A percentile compares a stretch with the other conserved stretches of the same genome.
phyloP scores from a whole-genome alignment of 2,888 invertebrate genomes.

The Lasioglossum vierecki region DNA sequence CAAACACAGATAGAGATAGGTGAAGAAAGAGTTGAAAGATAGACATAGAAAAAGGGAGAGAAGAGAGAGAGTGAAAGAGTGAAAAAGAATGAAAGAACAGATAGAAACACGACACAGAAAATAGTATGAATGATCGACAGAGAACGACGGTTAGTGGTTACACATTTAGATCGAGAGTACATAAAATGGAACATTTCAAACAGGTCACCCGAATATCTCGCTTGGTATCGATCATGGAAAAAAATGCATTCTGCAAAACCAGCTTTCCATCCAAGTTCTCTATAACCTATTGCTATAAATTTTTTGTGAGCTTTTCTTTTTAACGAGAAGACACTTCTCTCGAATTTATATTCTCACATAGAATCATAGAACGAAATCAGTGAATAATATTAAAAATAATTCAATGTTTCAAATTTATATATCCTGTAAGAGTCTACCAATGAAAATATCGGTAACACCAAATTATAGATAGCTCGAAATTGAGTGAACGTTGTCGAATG shows the following conservation, averaged over 20 bases:
- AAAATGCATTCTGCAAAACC: background rate
- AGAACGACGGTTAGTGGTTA: conserved; percentile 30
- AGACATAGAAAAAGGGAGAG: background rate
- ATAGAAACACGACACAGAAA: conserved; percentile 31
- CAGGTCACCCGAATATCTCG: conserved; percentile 4
- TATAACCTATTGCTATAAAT: background rate
- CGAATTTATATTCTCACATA: too few relatives aligned
- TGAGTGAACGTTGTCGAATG: background rate
- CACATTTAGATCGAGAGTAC: conserved; percentile 35
- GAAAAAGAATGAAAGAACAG: conserved; percentile 17
- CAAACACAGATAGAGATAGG: conserved; percentile 45
- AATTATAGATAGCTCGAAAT: background rate
- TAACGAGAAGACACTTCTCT: too few relatives aligned
- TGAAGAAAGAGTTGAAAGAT: background rate
- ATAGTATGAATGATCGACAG: conserved; percentile 16
- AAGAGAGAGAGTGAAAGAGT: background rate
- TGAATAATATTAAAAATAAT: too few relatives aligned
- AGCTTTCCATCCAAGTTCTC: background rate
- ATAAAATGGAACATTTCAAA: background rate
- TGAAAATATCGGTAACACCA: background rate
- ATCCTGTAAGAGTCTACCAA: too few relatives aligned
- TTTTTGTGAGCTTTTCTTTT: background rate
- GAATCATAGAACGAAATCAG: too few relatives aligned
- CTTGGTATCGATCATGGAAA: background rate
- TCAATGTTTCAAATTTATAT: too few relatives aligned